A percentile compares a stretch with the other conserved stretches of the same genome.
Conservation (phyloP, 2,113 vertebrate species). For the Stercorarius parasiticus region DNA sequence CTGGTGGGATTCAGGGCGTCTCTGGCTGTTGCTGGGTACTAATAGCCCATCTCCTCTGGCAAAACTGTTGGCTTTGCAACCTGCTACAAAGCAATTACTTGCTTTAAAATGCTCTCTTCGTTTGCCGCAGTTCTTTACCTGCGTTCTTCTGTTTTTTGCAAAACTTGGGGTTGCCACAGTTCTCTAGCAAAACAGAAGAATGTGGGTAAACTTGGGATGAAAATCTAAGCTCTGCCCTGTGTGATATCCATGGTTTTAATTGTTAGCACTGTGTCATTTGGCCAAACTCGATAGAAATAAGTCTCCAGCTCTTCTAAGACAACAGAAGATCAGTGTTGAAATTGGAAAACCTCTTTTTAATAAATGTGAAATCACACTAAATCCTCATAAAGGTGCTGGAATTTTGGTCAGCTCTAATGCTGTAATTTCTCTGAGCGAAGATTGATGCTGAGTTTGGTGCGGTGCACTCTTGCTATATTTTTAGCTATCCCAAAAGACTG, state of each 20-base stretch:
- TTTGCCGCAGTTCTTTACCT: not conserved
- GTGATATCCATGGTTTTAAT: not conserved
- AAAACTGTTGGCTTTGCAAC: not conserved
- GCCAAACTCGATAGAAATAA: not conserved
- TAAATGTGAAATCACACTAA: not conserved
- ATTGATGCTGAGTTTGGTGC: not conserved
- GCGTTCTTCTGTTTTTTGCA: not conserved
- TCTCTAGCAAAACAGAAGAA: no score
- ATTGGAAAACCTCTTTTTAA: not conserved
- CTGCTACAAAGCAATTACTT: not conserved
- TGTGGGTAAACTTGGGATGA: not conserved
- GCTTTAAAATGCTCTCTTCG: not conserved
- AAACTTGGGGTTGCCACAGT: not conserved
- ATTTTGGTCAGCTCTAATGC: not conserved
- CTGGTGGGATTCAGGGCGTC: not conserved
- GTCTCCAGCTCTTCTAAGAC: not conserved
- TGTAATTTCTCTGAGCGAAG: rapidly evolving
- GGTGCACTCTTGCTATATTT: not conserved
- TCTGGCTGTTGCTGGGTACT: not conserved
- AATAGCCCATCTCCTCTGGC: not conserved
- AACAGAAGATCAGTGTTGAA: not conserved
- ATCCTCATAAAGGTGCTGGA: not conserved
- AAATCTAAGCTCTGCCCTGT: not conserved
- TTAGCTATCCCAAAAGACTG: not conserved
- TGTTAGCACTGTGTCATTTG: not conserved